A percentile compares a stretch with the other conserved stretches of the same genome.
Conservation (phyloP, 53 echinoderm and acorn worm genomes). For the Antedon mediterranea region DNA sequence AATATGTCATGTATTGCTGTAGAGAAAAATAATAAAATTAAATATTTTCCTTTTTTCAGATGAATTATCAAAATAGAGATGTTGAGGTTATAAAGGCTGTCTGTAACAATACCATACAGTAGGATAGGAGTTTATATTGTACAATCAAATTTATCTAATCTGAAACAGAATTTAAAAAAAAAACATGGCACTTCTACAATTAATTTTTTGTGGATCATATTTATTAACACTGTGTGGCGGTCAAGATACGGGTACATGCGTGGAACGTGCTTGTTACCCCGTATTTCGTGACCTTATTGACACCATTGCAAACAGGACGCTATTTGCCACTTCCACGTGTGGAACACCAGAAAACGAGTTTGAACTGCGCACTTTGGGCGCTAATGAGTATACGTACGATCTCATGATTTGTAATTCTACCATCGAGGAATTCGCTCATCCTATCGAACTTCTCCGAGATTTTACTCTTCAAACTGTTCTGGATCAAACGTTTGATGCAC, state of each 20-base stretch:
- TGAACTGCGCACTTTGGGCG: slow-evolving; percentile 6
- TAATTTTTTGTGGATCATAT: neutral
- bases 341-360: slow-evolving; percentile 32
- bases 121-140: no score
- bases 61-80: no score
- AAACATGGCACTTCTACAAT: neutral
- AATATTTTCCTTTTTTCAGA: no score
- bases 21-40: no score
- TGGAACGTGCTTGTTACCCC: slow-evolving; percentile 56
- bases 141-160: no score
- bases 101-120: no score
- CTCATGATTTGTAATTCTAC: slow-evolving; percentile 35
- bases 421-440: slow-evolving; percentile 30
- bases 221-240: neutral
- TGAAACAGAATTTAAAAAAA: no score
- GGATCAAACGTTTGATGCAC: slow-evolving; percentile 7
- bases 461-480: slow-evolving; percentile 6
- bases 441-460: slow-evolving; percentile 30
- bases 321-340: slow-evolving; percentile 45
- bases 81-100: no score
- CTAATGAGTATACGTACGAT: slow-evolving; percentile 9
- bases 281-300: slow-evolving; percentile 39
- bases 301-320: slow-evolving; percentile 24
- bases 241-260: slow-evolving; percentile 15
- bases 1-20: no score